phyloP scores from a whole-genome alignment of 2,113 vertebrate genomes.

The Platichthys flesus region DNA sequence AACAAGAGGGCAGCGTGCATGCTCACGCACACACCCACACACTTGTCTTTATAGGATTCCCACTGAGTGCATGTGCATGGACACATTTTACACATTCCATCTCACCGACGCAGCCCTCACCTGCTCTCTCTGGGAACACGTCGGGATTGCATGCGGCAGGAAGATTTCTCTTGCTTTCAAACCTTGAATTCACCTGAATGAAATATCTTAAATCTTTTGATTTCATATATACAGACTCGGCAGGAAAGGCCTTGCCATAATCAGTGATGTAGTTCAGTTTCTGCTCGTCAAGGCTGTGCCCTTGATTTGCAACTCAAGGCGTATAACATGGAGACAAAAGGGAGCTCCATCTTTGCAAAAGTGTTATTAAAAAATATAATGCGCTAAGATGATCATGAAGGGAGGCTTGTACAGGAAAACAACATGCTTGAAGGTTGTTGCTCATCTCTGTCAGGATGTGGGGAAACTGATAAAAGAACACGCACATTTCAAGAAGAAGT shows the following conservation, averaged over 20 bases:
- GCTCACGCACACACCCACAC: background rate
- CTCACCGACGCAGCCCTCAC: background rate
- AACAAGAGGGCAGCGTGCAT: background rate
- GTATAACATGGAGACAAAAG: too few species aligned
- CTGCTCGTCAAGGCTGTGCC: background rate
- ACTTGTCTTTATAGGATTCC: slow-evolving; percentile 2
- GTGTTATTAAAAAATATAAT: too few species aligned
- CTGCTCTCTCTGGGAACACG: background rate
- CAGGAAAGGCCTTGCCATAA: background rate
- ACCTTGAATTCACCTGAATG: background rate
- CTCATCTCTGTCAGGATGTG: too few species aligned
- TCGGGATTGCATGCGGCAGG: background rate
- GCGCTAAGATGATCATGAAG: too few species aligned
- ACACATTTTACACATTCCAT: background rate
- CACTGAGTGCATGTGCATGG: background rate
- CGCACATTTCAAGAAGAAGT: too few species aligned
- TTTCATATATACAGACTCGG: too few species aligned
- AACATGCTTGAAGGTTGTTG: too few species aligned
- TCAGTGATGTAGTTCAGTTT: background rate
- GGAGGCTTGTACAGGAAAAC: too few species aligned
- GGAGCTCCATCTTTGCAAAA: too few species aligned
- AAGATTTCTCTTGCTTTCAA: background rate
- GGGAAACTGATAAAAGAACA: too few species aligned
- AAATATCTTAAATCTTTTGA: background rate
- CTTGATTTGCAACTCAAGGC: too few species aligned